Evolutionary conservation across 2,113 vertebrate genomes (phyloP).

Genomic region (Vombatus ursinus): DNA sequence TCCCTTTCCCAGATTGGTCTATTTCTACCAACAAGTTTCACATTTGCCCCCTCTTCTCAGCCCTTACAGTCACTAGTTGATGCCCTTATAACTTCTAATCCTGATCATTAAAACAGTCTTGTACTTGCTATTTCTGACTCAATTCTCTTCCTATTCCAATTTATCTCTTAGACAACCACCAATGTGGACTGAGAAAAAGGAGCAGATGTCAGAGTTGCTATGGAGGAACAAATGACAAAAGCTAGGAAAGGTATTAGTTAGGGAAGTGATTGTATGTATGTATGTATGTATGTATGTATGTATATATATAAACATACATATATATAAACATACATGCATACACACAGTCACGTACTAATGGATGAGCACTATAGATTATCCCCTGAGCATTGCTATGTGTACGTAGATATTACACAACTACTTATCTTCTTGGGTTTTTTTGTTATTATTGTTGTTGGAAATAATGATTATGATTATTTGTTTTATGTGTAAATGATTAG

Average conservation of each 20-base stretch:
- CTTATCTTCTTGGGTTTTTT: not conserved
- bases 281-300: too few species aligned
- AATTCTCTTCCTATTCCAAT: not conserved
- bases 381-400: fast-evolving
- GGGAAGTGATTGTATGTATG: too few species aligned
- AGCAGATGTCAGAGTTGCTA: not conserved
- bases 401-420: too few species aligned
- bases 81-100: not conserved
- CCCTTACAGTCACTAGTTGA: not conserved
- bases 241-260: not conserved
- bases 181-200: not conserved
- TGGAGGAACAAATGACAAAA: not conserved
- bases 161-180: not conserved
- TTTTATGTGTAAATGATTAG: not conserved
- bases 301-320: too few species aligned
- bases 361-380: not conserved
- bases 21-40: not conserved
- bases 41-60: not conserved
- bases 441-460: not conserved
- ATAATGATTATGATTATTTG: not conserved
- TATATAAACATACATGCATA: not conserved
- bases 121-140: too few species aligned
- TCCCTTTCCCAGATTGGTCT: not conserved
- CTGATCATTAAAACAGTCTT: not conserved
- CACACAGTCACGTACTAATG: not conserved